Conservation (phyloP, 2,113 vertebrate genomes). For the Callipepla californica region DNA sequence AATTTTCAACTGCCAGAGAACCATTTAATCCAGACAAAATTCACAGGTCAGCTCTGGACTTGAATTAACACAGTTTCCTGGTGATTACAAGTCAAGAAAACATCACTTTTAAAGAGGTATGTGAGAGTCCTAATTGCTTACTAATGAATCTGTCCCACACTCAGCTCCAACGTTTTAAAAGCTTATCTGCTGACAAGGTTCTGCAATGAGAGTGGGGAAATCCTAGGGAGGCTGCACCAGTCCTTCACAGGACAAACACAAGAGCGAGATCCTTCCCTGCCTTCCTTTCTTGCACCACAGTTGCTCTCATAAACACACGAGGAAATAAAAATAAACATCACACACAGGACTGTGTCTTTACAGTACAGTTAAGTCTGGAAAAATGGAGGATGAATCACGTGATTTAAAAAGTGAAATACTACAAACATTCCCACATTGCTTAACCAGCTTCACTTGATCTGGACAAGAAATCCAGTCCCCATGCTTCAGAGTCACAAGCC, state of each 20-base stretch:
- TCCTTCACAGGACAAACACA: neutral
- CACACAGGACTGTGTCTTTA: neutral
- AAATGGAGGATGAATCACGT: neutral
- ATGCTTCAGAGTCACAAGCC: neutral
- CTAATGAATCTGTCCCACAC: neutral
- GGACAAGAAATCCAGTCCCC: neutral
- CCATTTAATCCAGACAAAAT: neutral
- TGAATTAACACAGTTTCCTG: neutral
- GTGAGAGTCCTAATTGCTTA: neutral
- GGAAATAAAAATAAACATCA: neutral
- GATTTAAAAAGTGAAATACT: neutral
- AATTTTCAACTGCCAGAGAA: neutral
- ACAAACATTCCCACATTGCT: neutral
- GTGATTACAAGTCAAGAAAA: neutral
- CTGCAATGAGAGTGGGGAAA: neutral
- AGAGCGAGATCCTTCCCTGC: neutral
- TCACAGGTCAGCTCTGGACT: neutral
- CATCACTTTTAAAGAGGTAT: neutral
- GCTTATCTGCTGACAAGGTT: neutral
- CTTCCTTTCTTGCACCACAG: neutral
- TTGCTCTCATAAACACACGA: fast-evolving
- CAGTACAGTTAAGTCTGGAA: neutral
- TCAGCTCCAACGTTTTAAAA: neutral
- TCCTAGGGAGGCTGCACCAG: neutral
- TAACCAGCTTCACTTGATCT: neutral